Evolutionary conservation across 2,888 invertebrate genomes (phyloP).

Genomic region (Epistrophe eligans): DNA sequence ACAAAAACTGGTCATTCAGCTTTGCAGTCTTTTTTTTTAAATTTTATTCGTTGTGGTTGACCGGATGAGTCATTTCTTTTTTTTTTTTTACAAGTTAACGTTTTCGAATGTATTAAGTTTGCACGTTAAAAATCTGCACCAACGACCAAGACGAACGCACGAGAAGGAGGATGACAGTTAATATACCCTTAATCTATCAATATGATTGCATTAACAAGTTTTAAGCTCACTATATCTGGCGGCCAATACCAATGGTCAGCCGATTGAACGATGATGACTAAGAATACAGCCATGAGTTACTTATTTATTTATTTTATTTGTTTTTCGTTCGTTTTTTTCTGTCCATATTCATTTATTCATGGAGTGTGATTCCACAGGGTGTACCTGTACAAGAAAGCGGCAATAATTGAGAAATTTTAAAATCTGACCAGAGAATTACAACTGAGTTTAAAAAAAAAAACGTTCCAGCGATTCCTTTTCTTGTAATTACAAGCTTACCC

Average conservation of each 20-base stretch:
- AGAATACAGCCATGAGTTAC: slow-evolving; percentile 56
- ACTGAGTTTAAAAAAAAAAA: too few species aligned
- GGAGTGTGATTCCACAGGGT: not conserved
- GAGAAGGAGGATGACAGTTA: slow-evolving; percentile 8
- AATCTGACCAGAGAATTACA: too few species aligned
- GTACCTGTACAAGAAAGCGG: not conserved
- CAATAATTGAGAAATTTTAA: not conserved
- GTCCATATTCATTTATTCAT: not conserved
- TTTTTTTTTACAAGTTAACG: slow-evolving; percentile 17
- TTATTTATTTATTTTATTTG: slow-evolving; percentile 21
- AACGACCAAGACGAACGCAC: slow-evolving; percentile 27
- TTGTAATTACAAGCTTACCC: too few species aligned
- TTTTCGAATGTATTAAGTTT: slow-evolving; percentile 3
- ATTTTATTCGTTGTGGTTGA: slow-evolving; percentile 27
- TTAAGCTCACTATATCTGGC: not conserved
- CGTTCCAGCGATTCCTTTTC: too few species aligned
- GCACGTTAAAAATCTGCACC: slow-evolving; percentile 32
- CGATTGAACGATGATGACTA: slow-evolving; percentile 7
- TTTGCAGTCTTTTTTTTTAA: not conserved
- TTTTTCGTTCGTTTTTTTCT: slow-evolving; percentile 22
- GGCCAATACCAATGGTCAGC: slow-evolving; percentile 23
- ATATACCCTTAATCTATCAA: slow-evolving; percentile 6
- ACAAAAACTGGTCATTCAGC: slow-evolving; percentile 53
- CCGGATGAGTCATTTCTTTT: slow-evolving; percentile 66
- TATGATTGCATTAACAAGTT: slow-evolving; percentile 49